A percentile compares a stretch with the other conserved stretches of the same genome.
These are phyloP conservation scores for Erythrocercus mccallii DNA, from an alignment of 2,113 vertebrate species.

Conservation along the genomic window DNA sequence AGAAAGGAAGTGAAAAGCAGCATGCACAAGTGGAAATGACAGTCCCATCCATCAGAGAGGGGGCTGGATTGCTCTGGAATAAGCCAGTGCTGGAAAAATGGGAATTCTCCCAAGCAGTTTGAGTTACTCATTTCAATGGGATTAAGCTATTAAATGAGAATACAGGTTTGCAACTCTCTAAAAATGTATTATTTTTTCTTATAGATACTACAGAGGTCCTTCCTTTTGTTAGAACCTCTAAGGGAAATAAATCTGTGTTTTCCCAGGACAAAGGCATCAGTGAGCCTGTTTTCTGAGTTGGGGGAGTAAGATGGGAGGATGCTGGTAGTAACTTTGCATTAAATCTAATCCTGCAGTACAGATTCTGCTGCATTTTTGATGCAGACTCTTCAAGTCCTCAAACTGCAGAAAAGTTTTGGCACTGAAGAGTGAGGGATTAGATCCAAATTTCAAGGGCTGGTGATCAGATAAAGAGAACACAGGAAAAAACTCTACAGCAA, in stretches of 20 bases:
- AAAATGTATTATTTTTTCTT: background rate
- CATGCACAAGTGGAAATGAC: background rate
- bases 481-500: background rate
- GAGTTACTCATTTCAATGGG: background rate
- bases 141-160: background rate
- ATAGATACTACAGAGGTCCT: background rate
- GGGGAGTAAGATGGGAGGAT: background rate
- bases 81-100: background rate
- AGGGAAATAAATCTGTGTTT: background rate
- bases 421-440: background rate
- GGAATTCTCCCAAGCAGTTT: background rate
- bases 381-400: background rate
- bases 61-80: background rate
- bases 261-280: background rate
- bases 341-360: background rate
- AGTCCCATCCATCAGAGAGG: constrained; percentile 3
- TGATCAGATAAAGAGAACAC: background rate
- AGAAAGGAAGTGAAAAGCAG: background rate
- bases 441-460: background rate
- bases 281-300: background rate
- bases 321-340: background rate
- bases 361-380: background rate
- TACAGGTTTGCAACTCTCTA: background rate
- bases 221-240: background rate
- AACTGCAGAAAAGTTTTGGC: background rate